Base-by-base conservation (phyloP, 2,888 invertebrate genomes). In the Napeogenes inachia region DNA sequence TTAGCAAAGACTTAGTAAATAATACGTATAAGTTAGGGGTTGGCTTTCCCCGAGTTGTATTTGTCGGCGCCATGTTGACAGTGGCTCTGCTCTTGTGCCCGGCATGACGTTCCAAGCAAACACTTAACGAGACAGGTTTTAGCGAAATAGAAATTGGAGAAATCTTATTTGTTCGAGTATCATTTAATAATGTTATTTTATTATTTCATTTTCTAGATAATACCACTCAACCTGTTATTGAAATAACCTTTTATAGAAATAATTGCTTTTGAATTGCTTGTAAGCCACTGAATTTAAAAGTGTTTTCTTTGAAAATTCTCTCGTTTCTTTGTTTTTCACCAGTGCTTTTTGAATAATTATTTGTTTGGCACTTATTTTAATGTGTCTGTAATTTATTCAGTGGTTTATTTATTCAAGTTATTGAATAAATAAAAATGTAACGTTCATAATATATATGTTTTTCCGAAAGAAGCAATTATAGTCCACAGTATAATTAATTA, bases 71-170 rank as follows among this genome's bases (percentile, higher is more conserved):
- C 70, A 64, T 76, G 79, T 80, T 66, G 67, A 68, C 68, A 60
- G 46, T 66, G 62, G 54, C 53, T 59, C 55, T 66, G 60, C 62
- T 65, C 57, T 45, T 35, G 58, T 62, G 64, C 62, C 65, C 56
- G 56, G 59, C 58, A 54, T 58, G 42, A 59, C 62, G 66, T 63
- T 60, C 68, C 59, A 57, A 63, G 62, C 69, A 75, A 75, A 82
- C 76, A 80, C 75, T 67, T 60, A 54, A 54, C 57, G 77, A 74
- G 72, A 74, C 73, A 75, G 73, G 75, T 81, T 82, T 80, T 75
- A 79, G 77, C 75, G 72, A 77, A 84, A 84, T 81, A 77, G 78
- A 78, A 84, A 80, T 80, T 77, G 75, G 75, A 76, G 76, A 80
- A 76, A 77, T 70, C 74, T 69, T 70, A 69, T 71, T 67, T 71